Evolutionary conservation across 2,113 vertebrate species (phyloP), one percentile per base, ranked within the genome.

Genomic region (Oncorhynchus kisutch): DNA sequence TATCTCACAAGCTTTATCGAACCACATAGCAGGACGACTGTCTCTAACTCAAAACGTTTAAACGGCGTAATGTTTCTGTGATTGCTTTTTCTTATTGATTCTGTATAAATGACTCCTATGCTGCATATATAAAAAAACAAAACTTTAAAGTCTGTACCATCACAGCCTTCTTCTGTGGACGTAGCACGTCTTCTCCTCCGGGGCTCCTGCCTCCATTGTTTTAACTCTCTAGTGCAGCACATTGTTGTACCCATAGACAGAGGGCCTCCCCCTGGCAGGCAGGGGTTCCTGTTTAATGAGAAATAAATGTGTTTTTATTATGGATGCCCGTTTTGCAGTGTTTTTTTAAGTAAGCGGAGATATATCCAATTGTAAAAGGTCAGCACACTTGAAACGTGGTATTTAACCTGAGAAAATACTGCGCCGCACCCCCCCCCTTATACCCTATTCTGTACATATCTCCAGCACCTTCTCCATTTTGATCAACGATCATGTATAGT

Each of bases 151-250:
- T 72, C 25, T 48, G 85, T 84, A 64, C 78, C 76, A 62, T 81
- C 81, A 85, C 81, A 85, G 88, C 88, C 88, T 90, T 78, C 2
- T 9, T 82, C 84, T 14, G 90, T 88, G 72, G 76, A 70, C 60
- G 72, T 39, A 45, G 72, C n/a, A 48, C 1, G 39, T 45, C 9
- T 90, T 86, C 91, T 82, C 87, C 88, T 86, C 92, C 79, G 94
- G 93, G 94, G 93, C 94, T 95, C 92, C 89, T 90, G 91, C 91
- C 89, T 91, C 93, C 92, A 94, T 92, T 94, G 92, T 91, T 95
- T 93, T 93, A 94, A 93, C 84, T 92, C 39, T 45, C 91, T 89
- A 92, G 90, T 93, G 91, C 95, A 95, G 94, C 95, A 96, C 93
- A 95, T 95, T 96, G 95, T 95, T 95, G 95, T 94, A 90, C 68